Evolutionary conservation across 2,797 vertebrate genomes (phyloP), one percentile per base, ranked within the genome.

Genomic region (Australoheros facetus): DNA sequence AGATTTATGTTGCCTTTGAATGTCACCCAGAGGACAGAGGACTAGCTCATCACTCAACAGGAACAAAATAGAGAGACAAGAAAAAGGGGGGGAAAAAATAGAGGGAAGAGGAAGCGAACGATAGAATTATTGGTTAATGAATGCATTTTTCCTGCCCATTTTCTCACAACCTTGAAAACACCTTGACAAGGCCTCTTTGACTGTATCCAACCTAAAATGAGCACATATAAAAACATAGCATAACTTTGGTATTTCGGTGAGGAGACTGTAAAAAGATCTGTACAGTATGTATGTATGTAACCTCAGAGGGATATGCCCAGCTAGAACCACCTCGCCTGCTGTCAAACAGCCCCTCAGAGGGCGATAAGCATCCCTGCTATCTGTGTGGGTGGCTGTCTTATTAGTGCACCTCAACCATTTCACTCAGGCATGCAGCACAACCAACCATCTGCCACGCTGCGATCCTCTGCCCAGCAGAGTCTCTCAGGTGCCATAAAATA

Each of bases 1-100:
- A 96, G 97, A 99, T 99, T 99, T 99, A 99, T 98, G 97, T 96
- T 89, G 94, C 95, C 96, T 97, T 97, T 98, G 97, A 99, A 99
- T 98, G 97, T 99, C 98, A 99, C 97, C 98, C 98, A 98, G 97
- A 98, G 97, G 97, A 98, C 98, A 96, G 92, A 89, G 85, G 92
- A 92, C 97, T 94, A 95, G 96, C 96, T 97, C 97, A 97, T 98
- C 97, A 97, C 96, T 98, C 97, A 97, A 95, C 95, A 94, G 90
- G 91, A 96, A 97, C 96, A 97, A 97, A 97, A 96, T 95, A 83
- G 85, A 87, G 85, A 86, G 91, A 93, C 92, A 92, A 82, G 90
- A 91, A 90, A 73, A 78, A 88, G 85, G 71, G 26, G 34, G 83
- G 26, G 34, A 82, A 77, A 57, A 88, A 95, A 86, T 77, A 87